Base-by-base conservation (phyloP, 2,888 invertebrate genomes). In the Lithophane semibrunnea region DNA sequence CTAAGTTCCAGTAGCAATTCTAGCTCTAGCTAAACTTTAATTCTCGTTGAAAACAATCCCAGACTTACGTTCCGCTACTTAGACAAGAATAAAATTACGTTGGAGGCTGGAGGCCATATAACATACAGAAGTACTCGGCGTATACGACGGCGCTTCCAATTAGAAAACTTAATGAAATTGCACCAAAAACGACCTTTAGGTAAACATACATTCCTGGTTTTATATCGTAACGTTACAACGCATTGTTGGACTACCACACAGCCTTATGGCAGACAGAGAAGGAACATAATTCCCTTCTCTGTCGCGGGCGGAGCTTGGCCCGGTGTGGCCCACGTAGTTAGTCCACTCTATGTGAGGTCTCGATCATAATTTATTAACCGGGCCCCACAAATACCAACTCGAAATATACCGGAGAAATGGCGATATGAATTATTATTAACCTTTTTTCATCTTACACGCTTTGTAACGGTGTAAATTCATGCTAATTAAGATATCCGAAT, bases 341-440 rank as follows among this genome's bases (percentile, higher is more conserved):
- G 92, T 87, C 89, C 89, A 91, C 95, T 92, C 92, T 90, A 92
- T 96, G 96, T 96, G 96, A 94, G 96, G 96, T 96, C 96, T 91
- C 92, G 90, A 91, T 90, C 86, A 90, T 94, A 95, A 96, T 95
- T 96, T 95, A 96, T 95, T 94, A 94, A 93, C 89, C 86, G 91
- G 95, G 93, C 95, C 96, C 94, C 96, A 96, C 96, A 84, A 86
- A 84, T 75, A 86, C 83, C 94, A 91, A 92, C 94, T 94, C 95
- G 92, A 94, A 94, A 94, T 88, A 90, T 85, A 89, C 91, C 90
- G 89, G 91, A 91, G 92, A 91, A 92, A 92, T 91, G 91, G 89
- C 92, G 89, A 91, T 91, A 93, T 93, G 93, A 94, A 92, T 93
- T 94, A 94, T 94, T 93, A 93, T 83, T 83, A 88, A 82, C 83